Conservation (phyloP, 2,797 vertebrate genomes). For the Lindbergichthys nudifrons region DNA sequence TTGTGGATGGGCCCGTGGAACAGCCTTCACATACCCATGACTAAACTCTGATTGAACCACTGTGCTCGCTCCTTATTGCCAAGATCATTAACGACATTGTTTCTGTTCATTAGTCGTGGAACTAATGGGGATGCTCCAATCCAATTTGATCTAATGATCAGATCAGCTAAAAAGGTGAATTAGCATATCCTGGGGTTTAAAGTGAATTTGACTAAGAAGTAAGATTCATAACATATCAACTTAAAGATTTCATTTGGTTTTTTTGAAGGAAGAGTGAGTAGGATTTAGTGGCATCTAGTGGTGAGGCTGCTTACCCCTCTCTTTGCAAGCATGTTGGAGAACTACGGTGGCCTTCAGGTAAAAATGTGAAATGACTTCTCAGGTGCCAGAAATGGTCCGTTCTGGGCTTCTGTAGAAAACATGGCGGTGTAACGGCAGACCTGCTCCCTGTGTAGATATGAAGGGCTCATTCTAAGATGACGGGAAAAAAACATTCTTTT, state of each 20-base stretch:
- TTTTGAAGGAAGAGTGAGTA: background rate
- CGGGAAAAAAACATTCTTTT: no score
- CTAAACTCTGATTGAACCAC: conserved; percentile 92
- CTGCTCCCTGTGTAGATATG: no score
- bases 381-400: no score
- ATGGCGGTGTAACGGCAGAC: no score
- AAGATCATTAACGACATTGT: conserved; percentile 67
- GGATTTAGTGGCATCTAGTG: no score
- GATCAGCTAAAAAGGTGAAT: conserved; percentile 33
- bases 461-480: no score
- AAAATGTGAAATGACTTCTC: no score
- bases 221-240: conserved; percentile 5
- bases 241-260: conserved; percentile 9
- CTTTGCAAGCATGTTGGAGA: no score
- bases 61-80: conserved; percentile 74
- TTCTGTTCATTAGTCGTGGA: conserved; percentile 64
- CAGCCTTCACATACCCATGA: conserved; percentile 99
- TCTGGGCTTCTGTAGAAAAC: no score
- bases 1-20: conserved; percentile 99
- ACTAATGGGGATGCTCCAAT: conserved; percentile 38
- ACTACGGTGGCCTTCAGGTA: no score
- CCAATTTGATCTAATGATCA: conserved; percentile 29
- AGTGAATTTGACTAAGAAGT: conserved; percentile 10
- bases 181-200: conserved; percentile 19
- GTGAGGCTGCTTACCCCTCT: no score